phyloP scores from a whole-genome alignment of 1,140 invertebrate genomes.

The Rhopalosiphum maidis region DNA sequence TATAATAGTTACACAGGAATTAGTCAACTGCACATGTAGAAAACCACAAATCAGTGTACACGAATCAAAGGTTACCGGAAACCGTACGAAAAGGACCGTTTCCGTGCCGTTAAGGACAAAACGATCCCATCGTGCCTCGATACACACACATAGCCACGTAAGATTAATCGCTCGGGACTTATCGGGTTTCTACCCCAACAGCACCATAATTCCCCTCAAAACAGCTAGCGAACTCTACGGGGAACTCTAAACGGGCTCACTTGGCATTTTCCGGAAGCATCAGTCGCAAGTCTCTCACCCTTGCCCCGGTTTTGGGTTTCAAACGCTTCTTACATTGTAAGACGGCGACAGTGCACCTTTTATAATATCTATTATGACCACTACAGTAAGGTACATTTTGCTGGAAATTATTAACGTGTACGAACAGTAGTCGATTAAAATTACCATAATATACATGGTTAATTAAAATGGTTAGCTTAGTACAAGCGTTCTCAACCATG shows the following conservation, averaged over 20 bases:
- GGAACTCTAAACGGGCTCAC: slow-evolving; percentile 1
- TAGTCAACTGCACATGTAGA: slow-evolving; percentile 49
- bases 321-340: background rate
- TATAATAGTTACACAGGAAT: slow-evolving; percentile 26
- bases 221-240: background rate
- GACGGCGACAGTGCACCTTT: background rate
- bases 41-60: slow-evolving; percentile 46
- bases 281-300: background rate
- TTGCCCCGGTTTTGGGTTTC: background rate
- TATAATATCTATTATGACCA: background rate
- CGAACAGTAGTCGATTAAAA: background rate
- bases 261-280: background rate
- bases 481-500: background rate
- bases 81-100: slow-evolving; percentile 30
- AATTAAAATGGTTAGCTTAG: background rate
- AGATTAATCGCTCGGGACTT: slow-evolving; percentile 48
- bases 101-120: slow-evolving; percentile 53
- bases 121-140: slow-evolving; percentile 26
- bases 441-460: background rate
- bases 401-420: background rate
- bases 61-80: slow-evolving; percentile 42
- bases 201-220: slow-evolving; percentile 13
- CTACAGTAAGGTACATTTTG: background rate
- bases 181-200: slow-evolving; percentile 45
- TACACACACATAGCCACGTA: background rate